Conservation (phyloP, 2,888 invertebrate genomes). For the Polyommatus icarus region DNA sequence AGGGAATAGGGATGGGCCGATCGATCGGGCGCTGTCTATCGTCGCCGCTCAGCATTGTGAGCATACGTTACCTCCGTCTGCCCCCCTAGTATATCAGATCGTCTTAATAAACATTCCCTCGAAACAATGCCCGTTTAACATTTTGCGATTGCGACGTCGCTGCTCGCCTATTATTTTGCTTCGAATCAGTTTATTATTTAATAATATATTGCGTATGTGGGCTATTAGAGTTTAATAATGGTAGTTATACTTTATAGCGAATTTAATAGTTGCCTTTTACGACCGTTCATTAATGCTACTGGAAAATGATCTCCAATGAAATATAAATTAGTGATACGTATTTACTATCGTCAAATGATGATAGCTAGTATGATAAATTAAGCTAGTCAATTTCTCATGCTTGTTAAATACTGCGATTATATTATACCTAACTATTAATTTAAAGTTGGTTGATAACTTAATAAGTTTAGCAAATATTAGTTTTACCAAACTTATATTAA, state of each 20-base stretch:
- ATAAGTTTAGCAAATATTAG: neutral
- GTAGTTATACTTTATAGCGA: neutral
- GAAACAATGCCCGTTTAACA: constrained; percentile 73
- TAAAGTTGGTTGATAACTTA: neutral
- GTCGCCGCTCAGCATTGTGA: constrained; percentile 60
- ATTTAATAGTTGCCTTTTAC: constrained; percentile 17
- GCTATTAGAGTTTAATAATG: constrained; percentile 24
- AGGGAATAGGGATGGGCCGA: constrained; percentile 50
- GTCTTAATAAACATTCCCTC: constrained; percentile 77
- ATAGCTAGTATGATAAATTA: neutral
- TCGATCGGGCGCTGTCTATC: constrained; percentile 66
- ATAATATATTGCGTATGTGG: neutral
- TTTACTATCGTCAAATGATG: neutral
- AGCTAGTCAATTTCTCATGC: neutral
- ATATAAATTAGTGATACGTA: neutral
- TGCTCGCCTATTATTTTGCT: constrained; percentile 16
- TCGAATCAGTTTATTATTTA: constrained; percentile 27
- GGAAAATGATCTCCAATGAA: constrained; percentile 20
- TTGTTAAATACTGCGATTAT: neutral
- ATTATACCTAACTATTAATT: neutral
- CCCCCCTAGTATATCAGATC: constrained; percentile 74
- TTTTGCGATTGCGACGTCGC: constrained; percentile 49
- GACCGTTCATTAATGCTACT: constrained; percentile 11
- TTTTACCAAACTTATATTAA: no score
- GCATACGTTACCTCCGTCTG: constrained; percentile 68